Evolutionary conservation across 2,113 vertebrate genomes (phyloP).

Genomic region (Rhea americana): DNA sequence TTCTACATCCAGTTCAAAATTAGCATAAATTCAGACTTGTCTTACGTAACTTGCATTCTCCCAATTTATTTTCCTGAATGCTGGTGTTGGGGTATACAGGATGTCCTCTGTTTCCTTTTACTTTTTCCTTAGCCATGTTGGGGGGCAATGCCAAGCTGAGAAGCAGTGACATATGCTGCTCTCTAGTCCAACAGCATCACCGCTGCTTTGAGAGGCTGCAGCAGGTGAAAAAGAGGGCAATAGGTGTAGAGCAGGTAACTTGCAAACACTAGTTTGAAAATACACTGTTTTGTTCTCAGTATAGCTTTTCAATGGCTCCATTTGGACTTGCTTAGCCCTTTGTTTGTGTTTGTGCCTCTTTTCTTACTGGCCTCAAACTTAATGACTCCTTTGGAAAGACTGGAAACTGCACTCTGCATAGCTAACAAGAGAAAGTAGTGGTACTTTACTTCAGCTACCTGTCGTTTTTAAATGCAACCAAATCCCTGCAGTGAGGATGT

Average conservation of each 20-base stretch:
- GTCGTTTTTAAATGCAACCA: neutral
- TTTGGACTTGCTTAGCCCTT: constrained; percentile 3
- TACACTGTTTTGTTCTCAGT: neutral
- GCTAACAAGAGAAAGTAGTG: neutral
- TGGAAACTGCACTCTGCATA: neutral
- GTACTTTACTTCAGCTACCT: neutral
- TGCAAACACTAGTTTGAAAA: neutral
- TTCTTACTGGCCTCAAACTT: neutral
- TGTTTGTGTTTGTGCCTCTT: neutral
- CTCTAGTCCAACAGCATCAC: neutral
- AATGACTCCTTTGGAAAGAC: neutral
- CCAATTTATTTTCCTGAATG: neutral
- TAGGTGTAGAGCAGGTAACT: neutral
- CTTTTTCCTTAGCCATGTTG: neutral
- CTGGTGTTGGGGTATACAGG: neutral
- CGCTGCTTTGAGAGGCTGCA: neutral
- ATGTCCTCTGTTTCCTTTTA: neutral
- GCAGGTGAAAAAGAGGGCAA: neutral
- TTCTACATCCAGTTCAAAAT: neutral
- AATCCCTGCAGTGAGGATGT: neutral
- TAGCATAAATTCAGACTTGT: neutral
- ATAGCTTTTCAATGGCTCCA: neutral
- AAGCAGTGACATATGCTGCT: neutral
- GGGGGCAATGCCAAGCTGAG: neutral
- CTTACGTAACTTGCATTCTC: neutral